Base-by-base conservation (phyloP, 2,888 invertebrate genomes). In the Iphiclides podalirius region DNA sequence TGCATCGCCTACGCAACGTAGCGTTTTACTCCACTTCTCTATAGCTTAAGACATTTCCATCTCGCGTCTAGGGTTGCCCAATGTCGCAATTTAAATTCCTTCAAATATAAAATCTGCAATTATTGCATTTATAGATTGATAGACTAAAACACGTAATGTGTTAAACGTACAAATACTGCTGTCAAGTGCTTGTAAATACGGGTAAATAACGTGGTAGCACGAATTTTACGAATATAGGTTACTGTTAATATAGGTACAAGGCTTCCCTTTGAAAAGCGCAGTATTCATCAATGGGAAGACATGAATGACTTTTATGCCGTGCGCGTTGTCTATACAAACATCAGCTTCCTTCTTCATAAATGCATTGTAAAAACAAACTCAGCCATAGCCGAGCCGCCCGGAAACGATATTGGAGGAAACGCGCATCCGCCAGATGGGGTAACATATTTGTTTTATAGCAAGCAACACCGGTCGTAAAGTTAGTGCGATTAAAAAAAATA, bases 401-500 rank as follows among this genome's bases (percentile, higher is more conserved):
- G 85, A 86, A 83, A 84, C 70, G 71, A 71, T 81, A 79, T 76
- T 78, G 69, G 70, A 78, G 85, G 86, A 86, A 83, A 79, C 70
- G 72, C 64, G 75, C 85, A 79, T 87, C 87, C 87, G 87, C 84
- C 88, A 88, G 87, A 87, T 88, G 88, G 78, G 69, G 70, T 69
- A n/a, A 67, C 67, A 71, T 68, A 67, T 72, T 64, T 69, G 50
- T n/a, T n/a, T n/a, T n/a, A 52, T 47, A 42, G 37, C 9, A 31
- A 47, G 39, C 41, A 47, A 52, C 45, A 48, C 37, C 49, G 23
- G 9, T 11, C 41, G 17, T 20, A 31, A 28, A 9, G 11, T 45
- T 13, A 16, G 49, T 34, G 11, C 38, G 34, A 49, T 17, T 14
- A 28, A 20, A 33, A 43, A 28, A 13, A 33, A 28, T 7, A 34